A percentile compares a stretch with the other conserved stretches of the same genome.
Conservation (phyloP, 2,797 vertebrate genomes). For the Coendou prehensilis region DNA sequence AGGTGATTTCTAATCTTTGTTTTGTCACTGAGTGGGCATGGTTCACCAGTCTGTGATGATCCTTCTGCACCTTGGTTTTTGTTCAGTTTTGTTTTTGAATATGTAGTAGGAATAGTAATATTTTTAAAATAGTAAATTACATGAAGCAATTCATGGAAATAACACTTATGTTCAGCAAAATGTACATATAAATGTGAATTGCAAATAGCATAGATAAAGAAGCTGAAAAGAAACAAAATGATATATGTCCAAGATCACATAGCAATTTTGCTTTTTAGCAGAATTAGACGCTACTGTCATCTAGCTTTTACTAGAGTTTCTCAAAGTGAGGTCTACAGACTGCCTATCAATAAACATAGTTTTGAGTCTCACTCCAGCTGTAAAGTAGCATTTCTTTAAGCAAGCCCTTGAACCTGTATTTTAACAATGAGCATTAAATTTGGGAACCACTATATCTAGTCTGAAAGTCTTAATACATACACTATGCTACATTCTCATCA, state of each 20-base stretch:
- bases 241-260: neutral
- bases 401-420: neutral
- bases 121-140: constrained; percentile 25
- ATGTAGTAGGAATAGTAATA: neutral
- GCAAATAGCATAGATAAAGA: neutral
- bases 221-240: neutral
- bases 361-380: neutral
- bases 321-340: neutral
- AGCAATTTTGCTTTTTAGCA: neutral
- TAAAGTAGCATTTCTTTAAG: constrained; percentile 9
- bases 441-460: neutral
- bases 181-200: neutral
- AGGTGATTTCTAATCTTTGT: neutral
- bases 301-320: neutral
- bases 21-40: neutral
- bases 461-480: neutral
- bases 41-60: neutral
- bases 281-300: neutral
- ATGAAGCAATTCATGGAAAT: neutral
- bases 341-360: constrained; percentile 12
- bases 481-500: neutral
- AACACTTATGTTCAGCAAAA: constrained; percentile 8
- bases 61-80: neutral
- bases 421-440: neutral
- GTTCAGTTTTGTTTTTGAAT: neutral